These are phyloP conservation scores for Heliconius ismenius DNA, from an alignment of 2,888 invertebrate genomes.

Conservation along the genomic window DNA sequence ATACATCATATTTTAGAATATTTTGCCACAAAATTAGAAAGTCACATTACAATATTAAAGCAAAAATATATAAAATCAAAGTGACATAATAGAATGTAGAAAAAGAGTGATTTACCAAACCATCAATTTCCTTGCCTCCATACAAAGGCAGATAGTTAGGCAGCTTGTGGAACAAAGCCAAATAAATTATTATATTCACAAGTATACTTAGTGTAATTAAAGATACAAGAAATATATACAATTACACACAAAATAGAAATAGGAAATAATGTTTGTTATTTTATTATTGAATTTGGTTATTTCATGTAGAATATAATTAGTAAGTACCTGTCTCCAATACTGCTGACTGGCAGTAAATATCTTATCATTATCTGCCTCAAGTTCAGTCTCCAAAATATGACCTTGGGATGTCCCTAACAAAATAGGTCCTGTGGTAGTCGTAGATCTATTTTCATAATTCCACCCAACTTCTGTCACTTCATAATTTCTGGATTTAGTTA, in stretches of 20 bases:
- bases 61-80: background rate
- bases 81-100: background rate
- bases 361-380: slow-evolving; percentile 90
- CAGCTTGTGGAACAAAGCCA: slow-evolving; percentile 81
- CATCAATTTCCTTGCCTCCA: slow-evolving; percentile 87
- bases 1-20: background rate
- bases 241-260: slow-evolving; percentile 30
- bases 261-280: background rate
- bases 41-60: background rate
- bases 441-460: slow-evolving; percentile 88
- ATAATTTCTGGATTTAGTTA: slow-evolving; percentile 86
- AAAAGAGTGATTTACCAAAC: slow-evolving; percentile 81
- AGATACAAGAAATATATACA: background rate
- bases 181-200: slow-evolving; percentile 42
- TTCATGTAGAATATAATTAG: background rate
- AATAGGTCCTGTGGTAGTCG: slow-evolving; percentile 89
- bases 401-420: slow-evolving; percentile 95
- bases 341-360: slow-evolving; percentile 89
- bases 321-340: slow-evolving; percentile 90
- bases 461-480: slow-evolving; percentile 96
- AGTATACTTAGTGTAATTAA: background rate
- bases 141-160: slow-evolving; percentile 88
- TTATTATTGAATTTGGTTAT: background rate
- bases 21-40: background rate
- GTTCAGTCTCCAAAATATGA: slow-evolving; percentile 93